phyloP scores from a whole-genome alignment of 1,140 invertebrate species.

The Drosophila quadrilineata region DNA sequence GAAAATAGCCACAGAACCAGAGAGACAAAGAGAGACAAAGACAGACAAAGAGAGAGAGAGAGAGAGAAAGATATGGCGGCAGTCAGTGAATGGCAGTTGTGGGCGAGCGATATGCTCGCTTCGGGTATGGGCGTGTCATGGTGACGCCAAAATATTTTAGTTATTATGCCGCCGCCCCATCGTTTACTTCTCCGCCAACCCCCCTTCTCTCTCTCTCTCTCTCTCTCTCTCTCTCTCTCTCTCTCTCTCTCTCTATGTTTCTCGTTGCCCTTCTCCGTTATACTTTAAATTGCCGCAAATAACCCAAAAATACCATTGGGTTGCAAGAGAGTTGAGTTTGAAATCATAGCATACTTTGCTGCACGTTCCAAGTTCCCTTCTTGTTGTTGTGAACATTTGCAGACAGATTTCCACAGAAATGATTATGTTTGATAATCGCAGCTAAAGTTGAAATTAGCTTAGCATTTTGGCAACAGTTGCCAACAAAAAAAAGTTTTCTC shows the following conservation, averaged over 20 bases:
- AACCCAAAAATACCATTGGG: neutral
- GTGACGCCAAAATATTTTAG: slow-evolving; percentile 74
- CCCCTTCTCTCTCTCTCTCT: neutral
- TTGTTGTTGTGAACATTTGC: neutral
- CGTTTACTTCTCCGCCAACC: slow-evolving; percentile 1
- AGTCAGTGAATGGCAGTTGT: too few species aligned
- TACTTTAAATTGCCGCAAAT: slow-evolving; percentile 29
- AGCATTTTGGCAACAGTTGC: too few species aligned
- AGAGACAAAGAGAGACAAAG: too few species aligned
- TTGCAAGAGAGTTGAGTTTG: neutral
- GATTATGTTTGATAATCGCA: too few species aligned
- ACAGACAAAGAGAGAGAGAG: too few species aligned
- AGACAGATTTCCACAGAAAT: too few species aligned
- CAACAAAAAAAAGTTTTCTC: too few species aligned
- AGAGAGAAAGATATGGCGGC: too few species aligned
- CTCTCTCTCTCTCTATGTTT: neutral
- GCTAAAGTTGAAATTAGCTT: too few species aligned
- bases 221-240: neutral
- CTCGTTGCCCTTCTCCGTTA: slow-evolving; percentile 7
- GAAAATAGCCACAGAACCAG: too few species aligned
- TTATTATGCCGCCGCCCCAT: slow-evolving; percentile 65
- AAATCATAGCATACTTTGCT: slow-evolving; percentile 28
- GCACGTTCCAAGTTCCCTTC: neutral
- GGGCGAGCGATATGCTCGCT: too few species aligned
- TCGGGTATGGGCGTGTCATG: slow-evolving; percentile 30